These are phyloP conservation scores for Pelagia noctiluca DNA, from an alignment of 30 jellyfish, hydroid and myxozoan species.

Conservation along the genomic window DNA sequence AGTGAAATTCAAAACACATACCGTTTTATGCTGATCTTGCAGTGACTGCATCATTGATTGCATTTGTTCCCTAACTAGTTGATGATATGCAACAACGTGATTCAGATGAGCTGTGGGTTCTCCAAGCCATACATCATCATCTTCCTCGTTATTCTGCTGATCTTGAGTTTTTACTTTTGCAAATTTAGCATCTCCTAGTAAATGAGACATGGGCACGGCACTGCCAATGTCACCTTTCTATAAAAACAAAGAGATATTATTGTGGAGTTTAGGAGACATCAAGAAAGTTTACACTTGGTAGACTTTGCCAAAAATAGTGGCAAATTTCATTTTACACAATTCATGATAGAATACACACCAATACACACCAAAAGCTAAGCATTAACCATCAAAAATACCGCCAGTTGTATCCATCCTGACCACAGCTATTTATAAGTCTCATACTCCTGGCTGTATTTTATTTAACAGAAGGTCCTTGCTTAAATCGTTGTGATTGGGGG, in stretches of 20 bases:
- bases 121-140: slow-evolving; percentile 99
- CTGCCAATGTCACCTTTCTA: slow-evolving; percentile 92
- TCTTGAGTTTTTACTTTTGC: slow-evolving; percentile 56
- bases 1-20: slow-evolving; percentile 26
- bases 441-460: too few relatives aligned
- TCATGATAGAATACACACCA: too few relatives aligned
- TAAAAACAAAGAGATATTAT: not conserved
- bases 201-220: slow-evolving; percentile 88
- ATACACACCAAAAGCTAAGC: too few relatives aligned
- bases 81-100: slow-evolving; percentile 98
- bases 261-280: too few relatives aligned
- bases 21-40: slow-evolving; percentile 87
- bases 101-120: slow-evolving; percentile 99
- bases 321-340: too few relatives aligned
- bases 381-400: too few relatives aligned
- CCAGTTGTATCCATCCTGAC: too few relatives aligned
- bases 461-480: too few relatives aligned
- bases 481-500: too few relatives aligned
- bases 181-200: slow-evolving; percentile 77
- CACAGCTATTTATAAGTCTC: too few relatives aligned
- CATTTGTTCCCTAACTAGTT: slow-evolving; percentile 97
- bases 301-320: too few relatives aligned
- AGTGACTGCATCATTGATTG: slow-evolving; percentile 78
- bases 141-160: slow-evolving; percentile 65
- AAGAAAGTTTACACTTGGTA: too few relatives aligned